A percentile compares a stretch with the other conserved stretches of the same genome.
These are phyloP conservation scores for Synanthedon vespiformis DNA, from an alignment of 2,888 invertebrate species.

Conservation along the genomic window DNA sequence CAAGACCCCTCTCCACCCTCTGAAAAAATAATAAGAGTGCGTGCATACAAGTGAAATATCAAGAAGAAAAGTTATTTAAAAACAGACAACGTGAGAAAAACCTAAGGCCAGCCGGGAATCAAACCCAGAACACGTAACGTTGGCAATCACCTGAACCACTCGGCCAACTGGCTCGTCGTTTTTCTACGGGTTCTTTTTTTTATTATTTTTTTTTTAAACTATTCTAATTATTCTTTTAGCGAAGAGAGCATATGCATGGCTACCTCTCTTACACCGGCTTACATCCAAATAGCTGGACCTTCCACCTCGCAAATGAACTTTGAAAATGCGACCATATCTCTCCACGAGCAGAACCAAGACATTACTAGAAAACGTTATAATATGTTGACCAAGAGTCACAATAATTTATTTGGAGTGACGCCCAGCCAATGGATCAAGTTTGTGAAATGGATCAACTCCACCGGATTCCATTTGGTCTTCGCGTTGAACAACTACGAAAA, in stretches of 20 bases:
- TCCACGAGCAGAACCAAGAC: slow-evolving; percentile 20
- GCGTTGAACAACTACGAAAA: slow-evolving; percentile 73
- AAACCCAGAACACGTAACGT: too few species aligned
- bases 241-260: slow-evolving; percentile 75
- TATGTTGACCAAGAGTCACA: background rate
- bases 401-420: slow-evolving; percentile 12
- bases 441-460: slow-evolving; percentile 60
- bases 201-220: too few species aligned
- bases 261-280: slow-evolving; percentile 76
- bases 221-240: slow-evolving; percentile 21
- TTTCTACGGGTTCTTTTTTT: too few species aligned
- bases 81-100: too few species aligned
- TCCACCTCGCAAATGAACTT: slow-evolving; percentile 64
- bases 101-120: too few species aligned
- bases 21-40: too few species aligned
- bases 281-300: slow-evolving; percentile 79
- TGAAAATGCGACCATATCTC: slow-evolving; percentile 40
- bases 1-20: too few species aligned
- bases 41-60: too few species aligned
- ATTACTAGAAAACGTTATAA: background rate
- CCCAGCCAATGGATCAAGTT: slow-evolving; percentile 44
- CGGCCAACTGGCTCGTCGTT: too few species aligned
- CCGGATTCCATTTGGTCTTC: slow-evolving; percentile 76
- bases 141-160: too few species aligned
- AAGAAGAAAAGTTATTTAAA: too few species aligned